Percentiles rank a stretch among this genome's conserved stretches.
These are phyloP conservation scores for Xylophagus ater DNA, from an alignment of 2,888 invertebrate genomes.

Conservation along the genomic window DNA sequence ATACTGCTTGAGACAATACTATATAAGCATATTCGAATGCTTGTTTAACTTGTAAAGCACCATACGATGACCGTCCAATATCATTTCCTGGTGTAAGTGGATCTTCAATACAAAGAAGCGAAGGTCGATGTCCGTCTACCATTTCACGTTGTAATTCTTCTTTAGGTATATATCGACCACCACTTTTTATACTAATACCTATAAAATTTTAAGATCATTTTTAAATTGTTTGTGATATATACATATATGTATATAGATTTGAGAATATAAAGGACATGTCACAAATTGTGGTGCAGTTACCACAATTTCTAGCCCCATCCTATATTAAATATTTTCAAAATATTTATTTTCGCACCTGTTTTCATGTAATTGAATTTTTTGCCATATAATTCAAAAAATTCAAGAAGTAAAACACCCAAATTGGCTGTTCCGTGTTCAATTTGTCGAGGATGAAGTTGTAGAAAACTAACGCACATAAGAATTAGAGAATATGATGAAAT, in stretches of 20 bases:
- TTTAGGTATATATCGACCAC: constrained; percentile 88
- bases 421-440: constrained; percentile 62
- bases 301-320: too few relatives aligned
- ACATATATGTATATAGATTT: too few relatives aligned
- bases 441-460: constrained; percentile 80
- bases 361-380: constrained; percentile 92
- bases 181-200: constrained; percentile 78
- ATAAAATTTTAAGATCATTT: too few relatives aligned
- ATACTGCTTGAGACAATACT: constrained; percentile 66
- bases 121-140: constrained; percentile 88
- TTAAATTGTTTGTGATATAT: too few relatives aligned
- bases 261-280: too few relatives aligned
- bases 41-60: constrained; percentile 57
- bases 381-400: constrained; percentile 96
- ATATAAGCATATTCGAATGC: constrained; percentile 96
- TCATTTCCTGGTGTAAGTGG: constrained; percentile 93
- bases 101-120: constrained; percentile 94
- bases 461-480: constrained; percentile 95
- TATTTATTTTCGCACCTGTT: too few relatives aligned
- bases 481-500: constrained; percentile 98
- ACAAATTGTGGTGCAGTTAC: too few relatives aligned
- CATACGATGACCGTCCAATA: constrained; percentile 95
- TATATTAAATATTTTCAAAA: too few relatives aligned
- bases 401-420: constrained; percentile 86
- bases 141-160: constrained; percentile 87